Conservation (phyloP, 2,888 invertebrate species). For the Machimus atricapillus region DNA sequence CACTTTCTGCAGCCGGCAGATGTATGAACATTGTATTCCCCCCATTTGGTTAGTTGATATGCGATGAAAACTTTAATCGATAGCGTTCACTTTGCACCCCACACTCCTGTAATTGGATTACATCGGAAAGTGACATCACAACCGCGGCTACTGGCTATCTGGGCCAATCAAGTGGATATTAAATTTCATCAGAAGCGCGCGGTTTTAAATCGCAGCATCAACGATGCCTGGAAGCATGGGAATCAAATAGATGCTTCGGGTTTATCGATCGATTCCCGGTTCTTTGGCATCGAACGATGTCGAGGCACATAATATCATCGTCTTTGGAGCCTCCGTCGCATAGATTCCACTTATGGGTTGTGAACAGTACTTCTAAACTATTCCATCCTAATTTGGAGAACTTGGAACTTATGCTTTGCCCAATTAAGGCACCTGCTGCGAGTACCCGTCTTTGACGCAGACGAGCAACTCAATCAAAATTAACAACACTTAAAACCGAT, state of each 20-base stretch:
- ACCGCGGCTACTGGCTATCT: not conserved
- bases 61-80: constrained; percentile 26
- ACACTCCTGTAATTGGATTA: constrained; percentile 24
- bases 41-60: not conserved
- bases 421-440: constrained; percentile 22
- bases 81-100: not conserved
- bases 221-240: not conserved
- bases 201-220: not conserved
- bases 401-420: not conserved
- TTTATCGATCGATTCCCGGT: not conserved
- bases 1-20: not conserved
- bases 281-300: not conserved
- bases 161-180: constrained; percentile 22
- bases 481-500: not conserved
- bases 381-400: not conserved
- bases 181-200: constrained; percentile 10
- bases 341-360: not conserved
- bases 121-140: constrained; percentile 21
- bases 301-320: not conserved
- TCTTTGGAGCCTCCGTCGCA: not conserved
- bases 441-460: not conserved
- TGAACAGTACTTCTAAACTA: constrained; percentile 16
- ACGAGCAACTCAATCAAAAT: not conserved
- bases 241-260: not conserved
- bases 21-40: not conserved